A percentile compares a stretch with the other conserved stretches of the same genome.
Conservation (phyloP, 1,140 invertebrate genomes). For the Drosophila ogumai region DNA sequence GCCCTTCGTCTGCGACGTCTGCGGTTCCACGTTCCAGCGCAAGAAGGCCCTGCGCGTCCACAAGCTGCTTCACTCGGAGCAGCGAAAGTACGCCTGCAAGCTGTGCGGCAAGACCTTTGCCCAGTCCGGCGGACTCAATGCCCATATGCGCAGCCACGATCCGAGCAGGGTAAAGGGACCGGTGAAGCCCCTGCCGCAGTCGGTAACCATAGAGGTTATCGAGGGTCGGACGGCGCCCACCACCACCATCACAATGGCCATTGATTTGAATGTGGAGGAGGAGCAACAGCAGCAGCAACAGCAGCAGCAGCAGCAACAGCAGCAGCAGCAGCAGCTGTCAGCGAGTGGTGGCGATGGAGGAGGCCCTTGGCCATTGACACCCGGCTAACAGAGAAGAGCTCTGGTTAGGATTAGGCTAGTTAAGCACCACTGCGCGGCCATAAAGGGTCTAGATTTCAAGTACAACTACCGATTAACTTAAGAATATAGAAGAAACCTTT, state of each 20-base stretch:
- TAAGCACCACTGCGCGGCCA: constrained; percentile 6
- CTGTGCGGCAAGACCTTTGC: constrained; percentile 87
- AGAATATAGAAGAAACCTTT: not conserved
- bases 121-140: constrained; percentile 87
- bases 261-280: constrained; percentile 31
- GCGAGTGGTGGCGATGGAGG: not conserved
- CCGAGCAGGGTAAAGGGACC: constrained; percentile 18
- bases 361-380: constrained; percentile 7
- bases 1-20: constrained; percentile 86
- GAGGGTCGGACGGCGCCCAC: constrained; percentile 6
- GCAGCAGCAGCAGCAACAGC: not conserved
- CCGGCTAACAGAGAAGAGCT: constrained; percentile 3
- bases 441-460: constrained; percentile 5
- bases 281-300: not conserved
- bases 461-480: constrained; percentile 5
- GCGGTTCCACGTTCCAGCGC: constrained; percentile 81
- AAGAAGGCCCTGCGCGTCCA: constrained; percentile 80
- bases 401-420: not conserved
- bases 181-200: constrained; percentile 7
- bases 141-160: constrained; percentile 86
- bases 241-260: constrained; percentile 44
- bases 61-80: constrained; percentile 85
- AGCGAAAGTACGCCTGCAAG: constrained; percentile 86
- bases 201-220: constrained; percentile 27
- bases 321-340: not conserved